Percentiles rank a stretch among this genome's conserved stretches.
Evolutionary conservation across 2,797 vertebrate species (phyloP).

Genomic region (Sebastes hubbsi): DNA sequence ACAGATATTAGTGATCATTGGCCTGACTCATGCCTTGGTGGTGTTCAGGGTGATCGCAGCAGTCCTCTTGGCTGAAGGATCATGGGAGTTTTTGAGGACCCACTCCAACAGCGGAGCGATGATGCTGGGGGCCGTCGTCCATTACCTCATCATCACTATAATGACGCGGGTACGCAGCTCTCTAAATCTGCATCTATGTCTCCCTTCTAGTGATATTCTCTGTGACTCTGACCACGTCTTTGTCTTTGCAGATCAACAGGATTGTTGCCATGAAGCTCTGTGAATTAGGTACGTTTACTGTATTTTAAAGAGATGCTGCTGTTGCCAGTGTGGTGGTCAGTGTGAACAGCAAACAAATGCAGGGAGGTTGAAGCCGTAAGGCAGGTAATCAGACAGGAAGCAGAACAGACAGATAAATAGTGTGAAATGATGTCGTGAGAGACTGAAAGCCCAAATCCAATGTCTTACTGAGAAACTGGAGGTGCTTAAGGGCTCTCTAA

Average conservation of each 20-base stretch:
- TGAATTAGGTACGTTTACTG: slow-evolving; percentile 83
- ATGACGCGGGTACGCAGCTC: slow-evolving; percentile 88
- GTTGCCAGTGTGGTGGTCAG: not conserved
- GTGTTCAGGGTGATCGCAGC: slow-evolving; percentile 88
- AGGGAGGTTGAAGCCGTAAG: not conserved
- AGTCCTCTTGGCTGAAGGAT: slow-evolving; percentile 75
- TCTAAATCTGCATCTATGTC: not conserved
- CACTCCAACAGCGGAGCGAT: slow-evolving; percentile 83
- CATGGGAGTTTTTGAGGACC: slow-evolving; percentile 73
- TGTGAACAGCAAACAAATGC: not conserved
- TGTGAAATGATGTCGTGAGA: no score
- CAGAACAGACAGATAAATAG: not conserved
- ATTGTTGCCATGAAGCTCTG: slow-evolving; percentile 88
- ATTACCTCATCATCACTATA: slow-evolving; percentile 89
- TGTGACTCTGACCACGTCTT: slow-evolving; percentile 2
- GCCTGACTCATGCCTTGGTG: slow-evolving; percentile 88
- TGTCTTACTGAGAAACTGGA: not conserved
- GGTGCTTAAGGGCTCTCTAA: not conserved
- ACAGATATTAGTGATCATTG: slow-evolving; percentile 89
- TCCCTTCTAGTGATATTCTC: not conserved
- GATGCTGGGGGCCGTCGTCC: slow-evolving; percentile 88
- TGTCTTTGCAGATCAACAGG: slow-evolving; percentile 86
- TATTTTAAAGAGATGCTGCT: not conserved
- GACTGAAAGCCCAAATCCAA: not conserved
- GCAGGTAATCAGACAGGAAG: not conserved